Conservation (phyloP, 2,888 invertebrate species). For the Tenthredo scrophulariae region DNA sequence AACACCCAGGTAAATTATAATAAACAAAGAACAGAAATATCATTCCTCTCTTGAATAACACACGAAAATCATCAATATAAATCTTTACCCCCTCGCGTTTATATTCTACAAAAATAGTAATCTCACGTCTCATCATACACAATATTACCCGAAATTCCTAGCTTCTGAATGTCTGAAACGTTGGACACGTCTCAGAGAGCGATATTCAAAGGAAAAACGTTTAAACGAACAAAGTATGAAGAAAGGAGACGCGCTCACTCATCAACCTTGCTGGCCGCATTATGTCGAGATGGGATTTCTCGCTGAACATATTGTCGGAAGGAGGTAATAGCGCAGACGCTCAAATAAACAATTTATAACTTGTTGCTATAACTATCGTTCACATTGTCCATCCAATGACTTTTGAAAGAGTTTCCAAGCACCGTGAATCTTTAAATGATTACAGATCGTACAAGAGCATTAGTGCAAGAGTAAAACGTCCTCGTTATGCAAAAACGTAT, state of each 20-base stretch:
- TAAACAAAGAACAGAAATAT: background rate
- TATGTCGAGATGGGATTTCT: constrained; percentile 28
- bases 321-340: background rate
- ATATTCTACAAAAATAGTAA: background rate
- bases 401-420: background rate
- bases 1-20: constrained; percentile 29
- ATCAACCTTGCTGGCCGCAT: constrained; percentile 18
- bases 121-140: background rate
- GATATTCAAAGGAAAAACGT: constrained; percentile 31
- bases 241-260: background rate
- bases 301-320: constrained; percentile 17
- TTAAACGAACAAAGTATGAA: constrained; percentile 2
- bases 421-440: background rate
- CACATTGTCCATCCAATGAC: background rate
- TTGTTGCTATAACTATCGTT: too few relatives aligned
- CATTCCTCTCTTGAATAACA: background rate
- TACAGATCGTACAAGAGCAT: constrained; percentile 16
- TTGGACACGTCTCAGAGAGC: constrained; percentile 14
- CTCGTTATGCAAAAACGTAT: background rate
- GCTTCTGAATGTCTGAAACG: constrained; percentile 35
- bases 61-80: background rate
- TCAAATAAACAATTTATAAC: background rate
- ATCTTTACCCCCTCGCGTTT: background rate
- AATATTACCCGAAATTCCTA: background rate
- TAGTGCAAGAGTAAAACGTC: background rate